Evolutionary conservation across 2,888 invertebrate genomes (phyloP), one percentile per base, ranked within the genome.

Genomic region (Dolichomitus sp.): DNA sequence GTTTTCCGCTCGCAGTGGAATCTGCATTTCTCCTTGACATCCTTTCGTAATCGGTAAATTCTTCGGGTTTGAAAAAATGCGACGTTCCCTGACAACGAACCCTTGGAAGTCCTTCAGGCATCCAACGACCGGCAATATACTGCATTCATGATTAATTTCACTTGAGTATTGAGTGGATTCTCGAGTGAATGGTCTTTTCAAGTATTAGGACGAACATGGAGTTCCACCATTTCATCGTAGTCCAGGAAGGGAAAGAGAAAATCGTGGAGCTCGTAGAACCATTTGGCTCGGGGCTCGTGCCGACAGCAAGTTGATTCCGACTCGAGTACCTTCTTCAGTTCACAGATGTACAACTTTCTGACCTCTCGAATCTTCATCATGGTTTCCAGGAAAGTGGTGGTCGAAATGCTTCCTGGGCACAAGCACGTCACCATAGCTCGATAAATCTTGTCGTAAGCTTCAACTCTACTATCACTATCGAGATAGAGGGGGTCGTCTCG

Each of bases 361-460:
- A 90, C 74, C 69, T 89, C 85, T 12, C 88, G 89, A 12, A 90
- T 86, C 73, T 89, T 90, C 85, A 90, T 80, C 69, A 90, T 86
- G 30, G 90, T 86, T 74, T 89, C 88, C 14, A 89, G 37, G 50
- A 89, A 27, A 7, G 72, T 87, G 4, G 54, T 87, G 17, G 86
- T 75, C 23, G 81, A 73, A 0, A 79, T 72, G 19, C 82, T 1
- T 12, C 59, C 19, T 57, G 69, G 33, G 70, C 50, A 48, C 23
- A 23, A n/a, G 69, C 40, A 69, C 57, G 23, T 70, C 48, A 50
- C 54, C 77, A 87, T 80, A 5, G 69, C 79, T 12, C 84, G 57
- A 70, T 87, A 84, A 69, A 91, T 91, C 2, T 69, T 68, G 23
- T 81, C 78, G 73, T 90, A 91, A 65, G 90, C 90, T 0, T 73